A percentile compares a stretch with the other conserved stretches of the same genome.
These are phyloP conservation scores for Myotis lucifugus DNA, from an alignment of 2,113 vertebrate genomes.

Conservation along the genomic window DNA sequence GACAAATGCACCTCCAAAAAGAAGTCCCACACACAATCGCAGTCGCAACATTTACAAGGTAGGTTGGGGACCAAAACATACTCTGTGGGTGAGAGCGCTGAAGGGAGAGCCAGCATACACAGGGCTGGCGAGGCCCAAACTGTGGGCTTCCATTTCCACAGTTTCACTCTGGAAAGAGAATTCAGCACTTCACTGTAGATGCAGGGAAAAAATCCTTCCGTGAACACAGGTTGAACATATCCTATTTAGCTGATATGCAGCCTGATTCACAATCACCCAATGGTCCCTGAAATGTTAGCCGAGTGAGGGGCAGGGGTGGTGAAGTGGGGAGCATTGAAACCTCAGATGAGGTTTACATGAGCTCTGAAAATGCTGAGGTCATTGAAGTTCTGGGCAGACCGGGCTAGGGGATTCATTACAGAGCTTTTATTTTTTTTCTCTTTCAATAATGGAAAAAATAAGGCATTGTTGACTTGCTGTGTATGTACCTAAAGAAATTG, in stretches of 20 bases:
- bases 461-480: conserved; percentile 76
- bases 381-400: conserved; percentile 59
- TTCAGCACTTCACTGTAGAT: not conserved
- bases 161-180: conserved; percentile 32
- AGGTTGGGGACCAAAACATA: conserved; percentile 79
- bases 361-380: conserved; percentile 71
- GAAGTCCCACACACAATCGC: conserved; percentile 89
- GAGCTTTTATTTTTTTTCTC: conserved; percentile 53
- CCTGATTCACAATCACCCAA: conserved; percentile 31
- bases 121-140: accelerated
- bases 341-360: not conserved
- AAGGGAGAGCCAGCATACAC: conserved; percentile 76
- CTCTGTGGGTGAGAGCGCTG: conserved; percentile 80
- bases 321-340: not conserved
- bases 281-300: conserved; percentile 39
- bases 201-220: not conserved
- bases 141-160: not conserved
- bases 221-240: conserved; percentile 57
- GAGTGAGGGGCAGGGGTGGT: not conserved
- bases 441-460: conserved; percentile 63
- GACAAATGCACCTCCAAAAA: conserved; percentile 93
- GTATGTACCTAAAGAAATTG: conserved; percentile 75
- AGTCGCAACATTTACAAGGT: conserved; percentile 96
- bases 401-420: conserved; percentile 73
- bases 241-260: conserved; percentile 42